Base-by-base conservation (phyloP, 1,140 invertebrate genomes). In the Spodoptera litura region DNA sequence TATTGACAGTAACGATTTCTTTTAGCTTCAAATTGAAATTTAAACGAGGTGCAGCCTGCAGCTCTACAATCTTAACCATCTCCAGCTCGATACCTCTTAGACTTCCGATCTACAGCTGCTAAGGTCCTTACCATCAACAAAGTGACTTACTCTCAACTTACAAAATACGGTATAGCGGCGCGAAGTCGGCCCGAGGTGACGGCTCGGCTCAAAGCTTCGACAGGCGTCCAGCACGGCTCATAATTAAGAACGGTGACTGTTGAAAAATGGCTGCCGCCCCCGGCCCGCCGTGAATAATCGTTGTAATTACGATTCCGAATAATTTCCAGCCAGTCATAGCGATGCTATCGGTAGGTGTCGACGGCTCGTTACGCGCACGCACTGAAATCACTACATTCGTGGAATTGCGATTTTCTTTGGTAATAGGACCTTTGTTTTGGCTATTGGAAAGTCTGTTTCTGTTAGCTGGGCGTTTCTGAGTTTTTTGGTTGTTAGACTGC, bases 201-300 rank as follows among this genome's bases (percentile, higher is more conserved):
- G 93, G 93, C 91, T 84, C 89, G 88, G 82, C 92, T 93, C 93
- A 94, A 93, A 93, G 93, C 91, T 92, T 94, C 92, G 93, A 93
- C 93, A 93, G 91, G 79, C 92, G 91, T 93, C 93, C 92, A 91
- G 82, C 88, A 85, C 86, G 88, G 89, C 87, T 93, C 92, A 93
- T 94, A 94, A 93, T 94, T 94, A 94, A 94, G 93, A 94, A 94
- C 91, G 90, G 93, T 94, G 93, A 94, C 93, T 94, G 93, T 94
- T 94, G 93, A 94, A 94, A 94, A 94, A 94, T 93, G 92, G 91
- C 91, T 83, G 92, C 93, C 91, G 92, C 92, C 93, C 93, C 91
- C 91, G 93, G 93, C 92, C 91, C 88, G 90, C 93, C 93, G 92
- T 94, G 93, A 94, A 94, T 94, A 94, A 94, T 94, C 92, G 93